These are phyloP conservation scores for Platycercus adscitus DNA, from an alignment of 2,113 vertebrate genomes.

Conservation along the genomic window DNA sequence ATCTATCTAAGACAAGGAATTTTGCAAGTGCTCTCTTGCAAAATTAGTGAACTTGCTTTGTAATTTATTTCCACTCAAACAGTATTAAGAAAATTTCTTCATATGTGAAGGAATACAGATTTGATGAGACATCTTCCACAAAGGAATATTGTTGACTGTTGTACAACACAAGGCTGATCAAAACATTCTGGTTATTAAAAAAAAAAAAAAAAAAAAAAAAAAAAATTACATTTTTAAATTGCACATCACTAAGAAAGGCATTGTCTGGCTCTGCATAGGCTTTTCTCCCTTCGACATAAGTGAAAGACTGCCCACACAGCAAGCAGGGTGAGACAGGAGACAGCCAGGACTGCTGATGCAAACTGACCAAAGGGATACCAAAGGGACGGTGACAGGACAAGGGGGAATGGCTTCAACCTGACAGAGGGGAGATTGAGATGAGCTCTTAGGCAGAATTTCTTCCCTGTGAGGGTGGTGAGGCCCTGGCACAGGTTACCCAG, in stretches of 20 bases:
- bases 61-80: background rate
- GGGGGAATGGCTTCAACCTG: background rate
- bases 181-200: background rate
- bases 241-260: background rate
- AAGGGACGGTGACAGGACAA: background rate
- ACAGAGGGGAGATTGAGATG: background rate
- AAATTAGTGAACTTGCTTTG: background rate
- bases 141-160: background rate
- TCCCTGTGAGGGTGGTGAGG: background rate
- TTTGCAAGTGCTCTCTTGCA: background rate
- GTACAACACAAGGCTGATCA: background rate
- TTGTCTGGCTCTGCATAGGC: background rate
- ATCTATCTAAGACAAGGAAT: background rate
- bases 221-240: background rate
- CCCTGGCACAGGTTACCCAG: background rate
- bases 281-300: background rate
- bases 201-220: background rate
- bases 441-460: background rate
- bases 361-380: background rate
- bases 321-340: background rate
- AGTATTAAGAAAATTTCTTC: background rate
- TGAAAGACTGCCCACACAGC: background rate
- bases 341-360: background rate
- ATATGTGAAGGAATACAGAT: background rate
- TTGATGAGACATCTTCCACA: background rate